phyloP scores from a whole-genome alignment of 1,140 invertebrate species.

The Eriocheir sinensis region DNA sequence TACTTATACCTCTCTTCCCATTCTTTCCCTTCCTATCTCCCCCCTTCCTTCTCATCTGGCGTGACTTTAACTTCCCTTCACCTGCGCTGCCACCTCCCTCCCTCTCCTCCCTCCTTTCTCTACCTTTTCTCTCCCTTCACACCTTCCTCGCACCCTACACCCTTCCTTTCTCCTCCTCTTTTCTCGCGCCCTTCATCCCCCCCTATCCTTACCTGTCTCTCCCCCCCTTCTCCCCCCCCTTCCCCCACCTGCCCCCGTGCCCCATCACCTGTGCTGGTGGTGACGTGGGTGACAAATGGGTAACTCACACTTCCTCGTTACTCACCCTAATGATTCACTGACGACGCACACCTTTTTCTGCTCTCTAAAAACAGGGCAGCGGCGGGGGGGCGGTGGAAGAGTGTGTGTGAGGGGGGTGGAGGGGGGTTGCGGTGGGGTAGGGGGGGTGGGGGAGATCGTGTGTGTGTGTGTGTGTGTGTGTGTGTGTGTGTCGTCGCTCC shows the following conservation, averaged over 20 bases:
- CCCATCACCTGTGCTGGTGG: constrained; percentile 47
- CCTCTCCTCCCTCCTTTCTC: not conserved
- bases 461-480: no score
- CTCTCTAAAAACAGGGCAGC: not conserved
- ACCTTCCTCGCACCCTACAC: no score
- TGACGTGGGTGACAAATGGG: constrained; percentile 60
- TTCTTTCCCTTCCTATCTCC: not conserved
- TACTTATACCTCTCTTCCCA: not conserved
- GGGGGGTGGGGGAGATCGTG: no score
- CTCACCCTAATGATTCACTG: constrained; percentile 66
- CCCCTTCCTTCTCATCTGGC: not conserved
- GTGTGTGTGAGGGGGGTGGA: not conserved
- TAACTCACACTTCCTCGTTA: constrained; percentile 54
- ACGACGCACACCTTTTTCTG: constrained; percentile 33
- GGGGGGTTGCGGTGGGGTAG: no score
- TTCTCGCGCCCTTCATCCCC: not conserved
- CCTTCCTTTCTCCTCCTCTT: not conserved
- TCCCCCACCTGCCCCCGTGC: not conserved
- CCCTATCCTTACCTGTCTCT: not conserved
- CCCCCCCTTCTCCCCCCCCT: not conserved
- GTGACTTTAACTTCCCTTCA: not conserved
- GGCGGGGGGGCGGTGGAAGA: not conserved
- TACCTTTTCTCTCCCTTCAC: not conserved
- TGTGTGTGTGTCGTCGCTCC: no score
- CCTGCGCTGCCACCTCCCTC: not conserved